Evolutionary conservation across 2,888 invertebrate genomes (phyloP).

Genomic region (Drepana falcataria): DNA sequence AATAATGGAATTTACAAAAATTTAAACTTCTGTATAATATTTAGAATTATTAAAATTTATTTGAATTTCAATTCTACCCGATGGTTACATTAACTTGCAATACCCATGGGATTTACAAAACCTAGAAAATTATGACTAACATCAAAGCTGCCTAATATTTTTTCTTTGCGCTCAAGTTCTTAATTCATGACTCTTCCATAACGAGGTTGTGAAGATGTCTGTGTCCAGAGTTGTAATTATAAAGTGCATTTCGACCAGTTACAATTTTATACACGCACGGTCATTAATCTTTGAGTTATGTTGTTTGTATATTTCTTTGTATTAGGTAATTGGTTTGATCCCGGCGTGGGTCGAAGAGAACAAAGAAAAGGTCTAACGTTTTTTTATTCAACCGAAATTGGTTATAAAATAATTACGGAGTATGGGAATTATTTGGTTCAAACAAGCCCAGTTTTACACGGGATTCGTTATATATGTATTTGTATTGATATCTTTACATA

Average conservation of each 20-base stretch:
- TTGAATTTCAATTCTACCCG: too few species aligned
- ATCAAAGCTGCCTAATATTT: not conserved
- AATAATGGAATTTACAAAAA: too few species aligned
- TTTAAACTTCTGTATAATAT: too few species aligned
- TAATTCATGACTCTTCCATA: not conserved
- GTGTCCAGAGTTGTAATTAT: not conserved
- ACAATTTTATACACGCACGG: constrained; percentile 11
- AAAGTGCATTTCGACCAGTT: not conserved
- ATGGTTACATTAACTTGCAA: too few species aligned
- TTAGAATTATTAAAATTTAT: too few species aligned
- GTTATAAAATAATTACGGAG: not conserved
- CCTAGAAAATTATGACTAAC: not conserved
- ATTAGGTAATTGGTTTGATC: constrained; percentile 1
- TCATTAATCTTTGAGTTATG: constrained; percentile 14
- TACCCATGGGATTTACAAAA: not conserved
- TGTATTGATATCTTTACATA: too few species aligned
- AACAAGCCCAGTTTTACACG: not conserved
- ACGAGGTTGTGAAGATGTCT: not conserved
- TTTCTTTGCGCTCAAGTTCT: not conserved
- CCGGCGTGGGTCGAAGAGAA: not conserved
- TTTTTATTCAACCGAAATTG: not conserved
- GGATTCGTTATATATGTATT: too few species aligned
- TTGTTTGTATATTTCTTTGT: constrained; percentile 5
- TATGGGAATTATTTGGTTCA: not conserved
- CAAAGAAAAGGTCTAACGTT: not conserved